Base-by-base conservation (phyloP, 2,888 invertebrate genomes). In the Pteria penguin region DNA sequence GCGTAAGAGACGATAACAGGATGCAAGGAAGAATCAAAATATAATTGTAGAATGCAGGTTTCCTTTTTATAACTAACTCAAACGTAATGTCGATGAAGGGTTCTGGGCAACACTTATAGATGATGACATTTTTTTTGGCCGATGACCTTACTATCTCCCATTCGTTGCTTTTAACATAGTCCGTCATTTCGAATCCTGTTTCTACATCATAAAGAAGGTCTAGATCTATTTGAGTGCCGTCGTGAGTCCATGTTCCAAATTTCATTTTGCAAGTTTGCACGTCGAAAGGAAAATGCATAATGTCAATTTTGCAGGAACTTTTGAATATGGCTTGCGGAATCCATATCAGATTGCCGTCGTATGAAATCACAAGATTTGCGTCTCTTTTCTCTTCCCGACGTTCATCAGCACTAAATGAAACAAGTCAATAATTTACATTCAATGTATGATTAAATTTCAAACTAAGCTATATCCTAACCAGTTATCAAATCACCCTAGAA, bases 221-320 rank as follows among this genome's bases (percentile, higher is more conserved):
- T 4, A 89, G 82, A 75, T 87, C 88, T 18, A 92, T 81, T 73
- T 92, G 89, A 72, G 84, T 87, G 3, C 91, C 91, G 79, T 92
- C 91, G 82, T 92, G 92, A 2, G 91, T 91, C 92, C 92, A 92
- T 3, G 91, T 90, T 22, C 92, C 92, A 79, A 92, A 92, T 82
- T 92, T 92, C 70, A 92, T 84, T 36, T 86, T 83, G 76, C 92
- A 92, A 4, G 76, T 86, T 81, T 92, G 92, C 2, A 87, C 81
- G 79, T 92, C 92, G 81, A 91, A 92, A 1, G 92, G 92, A 81
- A 92, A 92, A 77, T 92, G 89, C 22, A 84, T 86, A 63, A 92
- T 92, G 81, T 92, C 90, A 27, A 92, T 92, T 70, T 88, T 85
- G 78, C 92, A 92, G 4, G 91, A 90, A 72, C 90, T 90, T 80